phyloP scores from a whole-genome alignment of 2,113 vertebrate genomes.

The Scomber scombrus region DNA sequence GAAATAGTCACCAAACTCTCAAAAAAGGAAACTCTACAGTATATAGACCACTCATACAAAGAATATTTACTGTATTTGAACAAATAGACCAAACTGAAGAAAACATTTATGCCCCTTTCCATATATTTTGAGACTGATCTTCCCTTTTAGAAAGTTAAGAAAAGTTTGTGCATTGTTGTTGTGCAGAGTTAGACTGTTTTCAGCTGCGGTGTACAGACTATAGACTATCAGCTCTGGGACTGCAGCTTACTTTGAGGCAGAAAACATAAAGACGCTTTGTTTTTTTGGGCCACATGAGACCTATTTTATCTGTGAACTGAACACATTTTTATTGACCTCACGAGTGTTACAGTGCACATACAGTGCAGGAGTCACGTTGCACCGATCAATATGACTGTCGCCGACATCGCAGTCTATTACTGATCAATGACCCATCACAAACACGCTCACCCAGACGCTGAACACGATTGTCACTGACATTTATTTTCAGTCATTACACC shows the following conservation, averaged over 20 bases:
- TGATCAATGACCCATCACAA: constrained; percentile 42
- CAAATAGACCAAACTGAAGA: no score
- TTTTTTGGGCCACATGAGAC: not conserved
- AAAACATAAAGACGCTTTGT: not conserved
- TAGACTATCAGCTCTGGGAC: not conserved
- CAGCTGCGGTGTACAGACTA: not conserved
- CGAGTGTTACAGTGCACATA: not conserved
- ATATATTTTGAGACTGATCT: no score
- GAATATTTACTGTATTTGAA: no score
- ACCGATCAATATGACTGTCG: constrained; percentile 32
- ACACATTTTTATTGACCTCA: not conserved
- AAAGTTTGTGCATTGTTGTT: no score
- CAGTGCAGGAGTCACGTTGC: constrained; percentile 22
- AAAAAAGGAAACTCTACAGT: no score
- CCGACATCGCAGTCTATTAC: constrained; percentile 23
- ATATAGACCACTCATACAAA: no score
- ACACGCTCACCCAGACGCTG: constrained; percentile 1
- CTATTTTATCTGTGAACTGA: not conserved
- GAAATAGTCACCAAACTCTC: no score
- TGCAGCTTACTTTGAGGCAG: not conserved
- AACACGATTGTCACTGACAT: not conserved
- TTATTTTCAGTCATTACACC: constrained; percentile 1
- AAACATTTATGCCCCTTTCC: no score
- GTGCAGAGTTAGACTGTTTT: no score
- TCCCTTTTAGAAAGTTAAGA: no score